Evolutionary conservation across 2,113 vertebrate species (phyloP).

Genomic region (Grantiella picta): DNA sequence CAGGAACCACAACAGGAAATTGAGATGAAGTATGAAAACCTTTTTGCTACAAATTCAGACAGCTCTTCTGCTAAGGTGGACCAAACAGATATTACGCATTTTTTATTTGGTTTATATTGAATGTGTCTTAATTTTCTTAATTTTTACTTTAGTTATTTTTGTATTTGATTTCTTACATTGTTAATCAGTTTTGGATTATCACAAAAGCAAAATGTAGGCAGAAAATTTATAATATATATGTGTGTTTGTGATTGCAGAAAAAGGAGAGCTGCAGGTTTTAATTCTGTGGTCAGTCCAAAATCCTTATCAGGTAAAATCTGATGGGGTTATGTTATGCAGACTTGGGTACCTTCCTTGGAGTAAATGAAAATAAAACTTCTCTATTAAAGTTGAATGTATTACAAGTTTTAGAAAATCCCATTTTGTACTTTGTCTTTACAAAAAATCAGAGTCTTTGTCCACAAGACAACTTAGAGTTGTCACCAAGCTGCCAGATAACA

Average conservation of each 20-base stretch:
- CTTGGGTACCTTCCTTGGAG: not conserved
- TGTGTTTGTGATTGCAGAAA: not conserved
- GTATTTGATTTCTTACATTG: not conserved
- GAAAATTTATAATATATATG: not conserved
- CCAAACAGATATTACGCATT: not conserved
- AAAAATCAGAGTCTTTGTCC: conserved; percentile 15
- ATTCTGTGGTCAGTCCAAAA: not conserved
- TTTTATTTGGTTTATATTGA: not conserved
- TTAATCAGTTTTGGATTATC: not conserved
- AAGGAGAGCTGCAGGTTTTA: not conserved
- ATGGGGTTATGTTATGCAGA: not conserved
- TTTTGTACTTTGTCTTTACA: conserved; percentile 22
- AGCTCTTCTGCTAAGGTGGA: not conserved
- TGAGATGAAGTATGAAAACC: not conserved
- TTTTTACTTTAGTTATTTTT: not conserved
- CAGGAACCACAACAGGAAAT: conserved; percentile 20
- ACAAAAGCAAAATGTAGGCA: not conserved
- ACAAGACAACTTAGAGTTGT: conserved; percentile 54
- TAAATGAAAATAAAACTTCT: not conserved
- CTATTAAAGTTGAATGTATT: not conserved
- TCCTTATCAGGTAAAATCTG: not conserved
- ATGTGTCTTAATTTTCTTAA: not conserved
- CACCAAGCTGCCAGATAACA: conserved; percentile 67
- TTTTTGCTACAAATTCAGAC: not conserved
- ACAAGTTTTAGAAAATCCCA: not conserved